Conservation (phyloP, 2,888 invertebrate genomes). For the Platynereis dumerilii region DNA sequence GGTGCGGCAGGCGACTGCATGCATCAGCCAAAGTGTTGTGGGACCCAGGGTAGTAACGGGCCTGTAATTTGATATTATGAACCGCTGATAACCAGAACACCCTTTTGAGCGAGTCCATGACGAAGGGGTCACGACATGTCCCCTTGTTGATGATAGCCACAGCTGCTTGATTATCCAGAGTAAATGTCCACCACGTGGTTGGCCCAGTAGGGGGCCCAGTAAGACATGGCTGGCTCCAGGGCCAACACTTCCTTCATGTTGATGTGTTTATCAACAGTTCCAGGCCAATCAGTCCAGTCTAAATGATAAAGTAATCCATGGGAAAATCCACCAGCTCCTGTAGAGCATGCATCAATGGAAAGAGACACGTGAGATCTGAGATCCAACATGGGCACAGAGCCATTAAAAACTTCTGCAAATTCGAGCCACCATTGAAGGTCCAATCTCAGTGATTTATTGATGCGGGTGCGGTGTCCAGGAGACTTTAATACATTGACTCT, state of each 20-base stretch:
- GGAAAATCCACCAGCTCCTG: not conserved
- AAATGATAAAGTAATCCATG: not conserved
- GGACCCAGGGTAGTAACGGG: conserved; percentile 4
- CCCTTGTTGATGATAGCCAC: conserved; percentile 20
- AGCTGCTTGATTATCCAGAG: no score
- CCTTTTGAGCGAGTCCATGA: not conserved
- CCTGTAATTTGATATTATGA: conserved; percentile 8
- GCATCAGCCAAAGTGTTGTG: conserved; percentile 7
- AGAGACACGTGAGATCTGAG: not conserved
- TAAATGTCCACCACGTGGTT: no score
- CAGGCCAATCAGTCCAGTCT: not conserved
- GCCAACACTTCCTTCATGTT: not conserved
- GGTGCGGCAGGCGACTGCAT: not conserved
- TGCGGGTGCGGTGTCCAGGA: not conserved
- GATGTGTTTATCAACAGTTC: no score
- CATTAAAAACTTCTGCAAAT: not conserved
- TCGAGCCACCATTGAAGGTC: conserved; percentile 6
- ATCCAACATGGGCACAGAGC: not conserved
- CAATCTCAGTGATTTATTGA: not conserved
- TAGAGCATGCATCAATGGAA: not conserved
- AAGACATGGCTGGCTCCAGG: not conserved
- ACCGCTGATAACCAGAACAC: conserved; percentile 9
- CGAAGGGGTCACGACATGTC: not conserved
- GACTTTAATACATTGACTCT: not conserved
- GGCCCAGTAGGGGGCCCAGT: no score